phyloP scores from a whole-genome alignment of 23 tunicate species.

The Ascidia mentula region DNA sequence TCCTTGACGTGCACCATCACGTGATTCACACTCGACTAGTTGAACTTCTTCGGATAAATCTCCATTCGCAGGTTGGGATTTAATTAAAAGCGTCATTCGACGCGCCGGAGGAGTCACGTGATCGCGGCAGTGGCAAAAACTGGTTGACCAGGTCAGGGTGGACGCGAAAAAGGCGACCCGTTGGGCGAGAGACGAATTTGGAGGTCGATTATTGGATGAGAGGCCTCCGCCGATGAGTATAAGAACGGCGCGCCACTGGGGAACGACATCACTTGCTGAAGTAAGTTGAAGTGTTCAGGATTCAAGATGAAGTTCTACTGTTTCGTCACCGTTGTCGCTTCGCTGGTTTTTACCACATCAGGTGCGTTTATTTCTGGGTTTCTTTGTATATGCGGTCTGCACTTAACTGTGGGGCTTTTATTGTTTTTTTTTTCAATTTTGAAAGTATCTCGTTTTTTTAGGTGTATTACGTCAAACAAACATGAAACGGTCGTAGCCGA shows the following conservation, averaged over 20 bases:
- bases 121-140: neutral
- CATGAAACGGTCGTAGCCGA: too few species aligned
- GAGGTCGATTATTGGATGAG: neutral
- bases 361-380: too few species aligned
- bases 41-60: too few species aligned
- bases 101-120: conserved; percentile 10
- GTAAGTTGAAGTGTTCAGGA: neutral
- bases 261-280: neutral
- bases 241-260: neutral
- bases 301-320: conserved; percentile 6
- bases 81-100: too few species aligned
- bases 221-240: neutral
- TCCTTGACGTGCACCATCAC: too few species aligned
- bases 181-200: neutral
- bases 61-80: too few species aligned
- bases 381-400: too few species aligned
- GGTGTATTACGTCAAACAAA: too few species aligned
- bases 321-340: neutral
- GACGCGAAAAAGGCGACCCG: conserved; percentile 3
- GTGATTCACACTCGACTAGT: too few species aligned
- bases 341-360: neutral
- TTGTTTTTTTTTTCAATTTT: too few species aligned
- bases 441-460: too few species aligned
- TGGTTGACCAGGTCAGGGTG: conserved; percentile 7
- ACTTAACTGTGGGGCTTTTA: too few species aligned